These are phyloP conservation scores for Chaetodon trifasciatus DNA, from an alignment of 2,797 vertebrate genomes.

Conservation along the genomic window DNA sequence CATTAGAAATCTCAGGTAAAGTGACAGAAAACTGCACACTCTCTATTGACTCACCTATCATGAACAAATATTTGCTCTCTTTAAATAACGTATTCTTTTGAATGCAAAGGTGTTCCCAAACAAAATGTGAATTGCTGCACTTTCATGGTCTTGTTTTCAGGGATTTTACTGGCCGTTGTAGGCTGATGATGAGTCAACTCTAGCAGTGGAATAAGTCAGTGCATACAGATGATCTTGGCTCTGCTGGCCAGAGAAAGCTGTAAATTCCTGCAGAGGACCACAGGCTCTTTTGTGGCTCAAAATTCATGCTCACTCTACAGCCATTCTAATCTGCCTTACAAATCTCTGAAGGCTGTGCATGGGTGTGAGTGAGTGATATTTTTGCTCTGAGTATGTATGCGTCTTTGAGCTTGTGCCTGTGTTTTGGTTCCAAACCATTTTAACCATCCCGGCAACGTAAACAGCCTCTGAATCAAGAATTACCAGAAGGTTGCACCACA, in stretches of 20 bases:
- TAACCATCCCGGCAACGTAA: constrained; percentile 58
- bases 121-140: neutral
- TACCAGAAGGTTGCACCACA: constrained; percentile 73
- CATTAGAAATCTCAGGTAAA: neutral
- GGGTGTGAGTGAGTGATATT: constrained; percentile 59
- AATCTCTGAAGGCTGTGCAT: constrained; percentile 57
- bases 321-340: constrained; percentile 59
- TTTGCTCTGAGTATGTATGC: constrained; percentile 46
- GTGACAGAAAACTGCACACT: neutral
- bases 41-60: neutral
- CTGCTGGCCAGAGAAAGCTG: constrained; percentile 17
- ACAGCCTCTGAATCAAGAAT: constrained; percentile 60
- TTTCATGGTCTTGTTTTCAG: neutral
- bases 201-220: constrained; percentile 11
- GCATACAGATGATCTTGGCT: constrained; percentile 24
- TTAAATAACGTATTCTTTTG: neutral
- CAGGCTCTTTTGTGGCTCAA: constrained; percentile 62
- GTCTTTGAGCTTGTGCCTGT: constrained; percentile 45
- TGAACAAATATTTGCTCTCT: constrained; percentile 4
- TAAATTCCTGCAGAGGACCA: constrained; percentile 58
- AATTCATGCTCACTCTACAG: constrained; percentile 46
- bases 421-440: constrained; percentile 63
- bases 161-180: neutral
- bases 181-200: neutral
- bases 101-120: neutral